Base-by-base conservation (phyloP, 2,797 vertebrate species). In the Cyclopterus lumpus region DNA sequence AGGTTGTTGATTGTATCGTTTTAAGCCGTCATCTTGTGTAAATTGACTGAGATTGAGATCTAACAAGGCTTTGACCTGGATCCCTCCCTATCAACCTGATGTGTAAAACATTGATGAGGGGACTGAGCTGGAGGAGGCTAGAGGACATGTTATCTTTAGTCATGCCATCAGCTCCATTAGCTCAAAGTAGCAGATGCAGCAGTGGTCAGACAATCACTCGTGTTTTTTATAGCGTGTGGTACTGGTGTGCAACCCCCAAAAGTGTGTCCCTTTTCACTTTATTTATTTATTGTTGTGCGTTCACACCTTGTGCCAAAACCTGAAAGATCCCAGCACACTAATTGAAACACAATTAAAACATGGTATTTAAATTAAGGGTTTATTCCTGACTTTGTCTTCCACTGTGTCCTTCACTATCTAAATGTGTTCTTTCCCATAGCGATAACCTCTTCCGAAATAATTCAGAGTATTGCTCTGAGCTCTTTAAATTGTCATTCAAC, bases 21-120 rank as follows among this genome's bases (percentile, higher is more conserved):
- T 88, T 92, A 91, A 91, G 86, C 88, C 77, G 75, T 77, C 92
- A 87, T 93, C 88, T 89, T 86, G 91, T 94, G 87, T 91, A 93
- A 94, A 95, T 94, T 92, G 92, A 91, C 86, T 78, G 78, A 90
- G 94, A 95, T 95, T 93, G 89, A 89, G 89, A 95, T 95, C 93
- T 90, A 90, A 92, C 91, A 91, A 87, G 89, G 89, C 85, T 93
- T 82, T 93, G 91, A 93, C 93, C 92, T 91, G 90, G 85, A 91
- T 92, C 84, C 79, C 87, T 83, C 73, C 81, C 83, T 71, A 84
- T 88, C 89, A 86, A 85, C 81, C 85, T 87, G 80, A 84, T 81
- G 88, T 86, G 84, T 86, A 75, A 86, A 90, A 85, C 91, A 90
- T 80, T 90, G 89, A 93, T 90, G 91, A 87, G 82, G 79, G 87